Evolutionary conservation across 2,888 invertebrate genomes (phyloP).

Genomic region (Athalia circularis): DNA sequence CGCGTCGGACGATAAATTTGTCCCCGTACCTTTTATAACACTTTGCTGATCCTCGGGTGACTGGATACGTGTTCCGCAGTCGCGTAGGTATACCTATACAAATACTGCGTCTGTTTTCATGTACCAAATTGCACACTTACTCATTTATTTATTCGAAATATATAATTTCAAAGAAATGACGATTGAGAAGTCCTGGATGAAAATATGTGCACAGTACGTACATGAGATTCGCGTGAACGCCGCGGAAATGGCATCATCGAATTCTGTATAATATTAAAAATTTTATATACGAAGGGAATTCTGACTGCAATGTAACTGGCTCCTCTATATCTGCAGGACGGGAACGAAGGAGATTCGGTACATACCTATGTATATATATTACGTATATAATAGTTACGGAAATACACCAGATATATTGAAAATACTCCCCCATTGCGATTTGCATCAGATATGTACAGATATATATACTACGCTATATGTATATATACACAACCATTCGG

Average conservation of each 20-base stretch:
- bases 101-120: neutral
- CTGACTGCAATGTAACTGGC: constrained; percentile 59
- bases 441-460: constrained; percentile 53
- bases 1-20: too few relatives aligned
- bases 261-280: constrained; percentile 64
- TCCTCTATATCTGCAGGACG: constrained; percentile 35
- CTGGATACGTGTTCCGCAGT: too few relatives aligned
- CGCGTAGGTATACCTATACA: too few relatives aligned
- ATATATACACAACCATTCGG: neutral
- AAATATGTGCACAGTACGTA: constrained; percentile 24
- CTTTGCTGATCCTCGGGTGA: too few relatives aligned
- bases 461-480: constrained; percentile 4
- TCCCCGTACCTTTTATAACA: too few relatives aligned
- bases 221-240: neutral
- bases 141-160: too few relatives aligned
- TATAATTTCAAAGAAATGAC: neutral
- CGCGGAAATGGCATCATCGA: constrained; percentile 56
- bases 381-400: constrained; percentile 60
- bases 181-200: neutral
- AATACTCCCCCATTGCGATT: constrained; percentile 61
- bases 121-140: neutral
- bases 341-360: constrained; percentile 37
- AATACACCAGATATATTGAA: constrained; percentile 69
- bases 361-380: constrained; percentile 52
- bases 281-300: constrained; percentile 53